Evolutionary conservation across 2,888 invertebrate genomes (phyloP).

Genomic region (Platycheirus rosarum): DNA sequence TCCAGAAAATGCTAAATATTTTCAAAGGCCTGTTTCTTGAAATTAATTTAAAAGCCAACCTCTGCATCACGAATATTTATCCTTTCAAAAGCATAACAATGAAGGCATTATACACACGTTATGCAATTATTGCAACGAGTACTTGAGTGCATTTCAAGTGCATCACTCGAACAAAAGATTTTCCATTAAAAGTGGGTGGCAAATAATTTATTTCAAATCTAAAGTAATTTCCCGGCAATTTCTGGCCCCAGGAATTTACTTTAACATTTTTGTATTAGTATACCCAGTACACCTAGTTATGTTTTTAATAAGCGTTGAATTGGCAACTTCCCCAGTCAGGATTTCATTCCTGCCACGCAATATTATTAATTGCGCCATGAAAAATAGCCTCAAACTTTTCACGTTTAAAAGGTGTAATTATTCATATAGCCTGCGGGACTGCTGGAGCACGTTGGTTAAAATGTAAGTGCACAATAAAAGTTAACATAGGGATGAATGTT

Average conservation of each 20-base stretch:
- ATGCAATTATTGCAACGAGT: slow-evolving; percentile 48
- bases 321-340: slow-evolving; percentile 61
- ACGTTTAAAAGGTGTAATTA: slow-evolving; percentile 70
- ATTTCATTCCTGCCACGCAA: slow-evolving; percentile 78
- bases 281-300: no score
- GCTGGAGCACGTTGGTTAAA: slow-evolving; percentile 55
- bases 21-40: no score
- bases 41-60: no score
- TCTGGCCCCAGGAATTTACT: slow-evolving; percentile 44
- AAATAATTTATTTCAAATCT: slow-evolving; percentile 39
- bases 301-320: slow-evolving; percentile 64
- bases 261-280: no score
- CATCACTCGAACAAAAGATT: slow-evolving; percentile 20
- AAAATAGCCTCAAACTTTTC: slow-evolving; percentile 66
- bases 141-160: slow-evolving; percentile 38
- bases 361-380: slow-evolving; percentile 81
- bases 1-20: no score
- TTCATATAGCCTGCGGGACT: slow-evolving; percentile 60
- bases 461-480: slow-evolving; percentile 44
- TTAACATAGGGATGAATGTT: slow-evolving; percentile 3
- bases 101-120: slow-evolving; percentile 30
- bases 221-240: no score
- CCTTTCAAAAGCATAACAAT: slow-evolving; percentile 32
- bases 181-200: slow-evolving; percentile 18
- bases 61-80: background rate